Base-by-base conservation (phyloP, 2,888 invertebrate genomes). In the Drosophila bunnanda region DNA sequence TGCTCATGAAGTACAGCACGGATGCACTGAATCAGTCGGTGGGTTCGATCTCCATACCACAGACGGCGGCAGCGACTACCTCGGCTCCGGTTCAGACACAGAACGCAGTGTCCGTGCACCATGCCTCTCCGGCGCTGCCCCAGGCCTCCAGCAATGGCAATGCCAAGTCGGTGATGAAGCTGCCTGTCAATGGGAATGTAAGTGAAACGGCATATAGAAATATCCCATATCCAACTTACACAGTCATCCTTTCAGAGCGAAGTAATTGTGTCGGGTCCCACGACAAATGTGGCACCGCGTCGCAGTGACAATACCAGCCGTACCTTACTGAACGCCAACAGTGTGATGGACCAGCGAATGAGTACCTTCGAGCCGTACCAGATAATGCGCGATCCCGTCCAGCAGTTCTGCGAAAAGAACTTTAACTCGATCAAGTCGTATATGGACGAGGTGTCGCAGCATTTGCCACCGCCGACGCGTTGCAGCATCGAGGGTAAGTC, bases 361-460 rank as follows among this genome's bases (percentile, higher is more conserved):
- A 86, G 85, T 90, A 97, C 97, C 57, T 97, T 97, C 92, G 97
- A 97, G 92, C 97, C 97, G 5, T 97, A 96, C 87, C 97, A 97
- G n/a, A 92, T 92, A 44, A 97, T 97, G 97, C 92, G 97, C 28
- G 97, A 97, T 91, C 97, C 97, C 0, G 97, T 98, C 43, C 97
- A 98, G 90, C 98, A 98, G 92, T 98, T 98, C 93, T 98, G 98
- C 92, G 98, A 98, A 92, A 98, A 98, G 92, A 98, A 98, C 91
- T 93, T 98, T 77, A 96, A 96, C 79, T 98, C 98, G 91, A 98
- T 98, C 65, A 97, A 97, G 91, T 94, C 95, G 22, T 98, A 97
- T 89, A 98, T 98, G 96, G 96, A 96, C 82, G 96, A 96, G 89
- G 95, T 98, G 7, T 96, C 96, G 32, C 93, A 96, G 72, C 94